Conservation (phyloP, 1,140 invertebrate genomes). For the Drosophila quadrilineata region DNA sequence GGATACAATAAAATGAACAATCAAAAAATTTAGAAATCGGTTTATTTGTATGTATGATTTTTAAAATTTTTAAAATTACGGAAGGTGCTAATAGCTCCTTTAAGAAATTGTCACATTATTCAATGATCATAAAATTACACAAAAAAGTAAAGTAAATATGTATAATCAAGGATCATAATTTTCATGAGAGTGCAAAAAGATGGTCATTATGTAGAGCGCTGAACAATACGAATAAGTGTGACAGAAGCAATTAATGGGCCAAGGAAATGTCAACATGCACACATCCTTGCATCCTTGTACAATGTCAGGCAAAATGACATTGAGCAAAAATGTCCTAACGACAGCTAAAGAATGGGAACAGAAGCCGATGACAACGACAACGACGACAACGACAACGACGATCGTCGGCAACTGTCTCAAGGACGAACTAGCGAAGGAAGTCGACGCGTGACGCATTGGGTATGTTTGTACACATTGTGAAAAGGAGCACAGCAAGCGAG, state of each 20-base stretch:
- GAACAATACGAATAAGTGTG: conserved; percentile 76
- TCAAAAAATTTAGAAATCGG: no score
- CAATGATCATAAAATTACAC: conserved; percentile 35
- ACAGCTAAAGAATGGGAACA: conserved; percentile 58
- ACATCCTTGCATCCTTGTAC: not conserved
- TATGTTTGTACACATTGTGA: conserved; percentile 69
- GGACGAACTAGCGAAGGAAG: no score
- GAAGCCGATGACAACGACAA: conserved; percentile 43
- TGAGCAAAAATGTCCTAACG: conserved; percentile 38
- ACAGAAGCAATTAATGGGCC: conserved; percentile 70
- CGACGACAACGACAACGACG: conserved; percentile 3
- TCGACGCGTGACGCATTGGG: conserved; percentile 70
- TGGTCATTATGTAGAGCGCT: conserved; percentile 54
- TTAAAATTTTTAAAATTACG: no score
- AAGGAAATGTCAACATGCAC: conserved; percentile 64
- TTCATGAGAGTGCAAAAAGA: conserved; percentile 55
- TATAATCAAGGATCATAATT: conserved; percentile 55
- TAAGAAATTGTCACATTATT: conserved; percentile 20
- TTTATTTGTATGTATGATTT: no score
- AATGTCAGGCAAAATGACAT: conserved; percentile 51
- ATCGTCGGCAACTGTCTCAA: conserved; percentile 31
- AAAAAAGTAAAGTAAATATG: conserved; percentile 22
- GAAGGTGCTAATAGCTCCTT: conserved; percentile 59
- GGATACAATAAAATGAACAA: no score
- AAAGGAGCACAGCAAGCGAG: conserved; percentile 55